A percentile compares a stretch with the other conserved stretches of the same genome.
phyloP scores from a whole-genome alignment of 1,140 invertebrate species.

The Tachypleus tridentatus region DNA sequence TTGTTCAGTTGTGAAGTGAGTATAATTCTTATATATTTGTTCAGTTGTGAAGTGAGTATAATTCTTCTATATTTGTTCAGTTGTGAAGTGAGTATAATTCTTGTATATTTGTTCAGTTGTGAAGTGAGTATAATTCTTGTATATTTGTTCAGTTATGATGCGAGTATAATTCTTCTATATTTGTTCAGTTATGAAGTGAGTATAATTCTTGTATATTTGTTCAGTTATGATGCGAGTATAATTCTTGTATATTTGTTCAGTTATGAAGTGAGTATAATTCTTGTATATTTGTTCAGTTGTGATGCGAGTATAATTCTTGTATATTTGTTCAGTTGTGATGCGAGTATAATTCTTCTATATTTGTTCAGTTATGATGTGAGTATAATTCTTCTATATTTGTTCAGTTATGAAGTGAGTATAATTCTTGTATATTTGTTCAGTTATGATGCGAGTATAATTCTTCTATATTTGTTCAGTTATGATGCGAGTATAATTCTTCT shows the following conservation, averaged over 20 bases:
- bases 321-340: conserved; percentile 92
- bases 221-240: conserved; percentile 75
- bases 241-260: conserved; percentile 45
- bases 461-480: conserved; percentile 69
- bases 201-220: conserved; percentile 23
- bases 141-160: conserved; percentile 92
- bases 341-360: conserved; percentile 34
- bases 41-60: conserved; percentile 76
- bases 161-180: conserved; percentile 34
- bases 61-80: conserved; percentile 45
- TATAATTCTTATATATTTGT: conserved; percentile 23
- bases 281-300: conserved; percentile 69
- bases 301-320: conserved; percentile 50
- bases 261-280: conserved; percentile 65
- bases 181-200: conserved; percentile 87
- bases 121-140: conserved; percentile 51
- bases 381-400: conserved; percentile 23
- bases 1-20: conserved; percentile 87
- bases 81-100: conserved; percentile 65
- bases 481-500: conserved; percentile 50
- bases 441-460: conserved; percentile 64
- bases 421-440: conserved; percentile 45
- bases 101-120: conserved; percentile 69
- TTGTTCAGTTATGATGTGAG: conserved; percentile 87
- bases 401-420: conserved; percentile 76